Evolutionary conservation across 2,888 invertebrate genomes (phyloP).

Genomic region (Chloromyia formosa): DNA sequence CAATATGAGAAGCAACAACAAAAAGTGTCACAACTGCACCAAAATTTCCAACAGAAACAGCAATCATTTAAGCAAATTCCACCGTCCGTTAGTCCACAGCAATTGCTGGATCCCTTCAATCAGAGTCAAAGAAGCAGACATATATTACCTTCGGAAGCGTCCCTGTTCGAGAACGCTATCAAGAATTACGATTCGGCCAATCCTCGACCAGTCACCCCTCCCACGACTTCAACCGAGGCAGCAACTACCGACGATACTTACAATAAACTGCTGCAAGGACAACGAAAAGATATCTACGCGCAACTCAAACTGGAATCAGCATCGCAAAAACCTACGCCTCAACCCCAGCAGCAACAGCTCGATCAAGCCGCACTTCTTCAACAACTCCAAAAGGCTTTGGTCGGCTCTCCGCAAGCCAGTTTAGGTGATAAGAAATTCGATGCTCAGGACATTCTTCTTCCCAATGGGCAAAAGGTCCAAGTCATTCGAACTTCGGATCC

Average conservation of each 20-base stretch:
- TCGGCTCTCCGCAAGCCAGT: slow-evolving; percentile 73
- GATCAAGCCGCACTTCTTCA: slow-evolving; percentile 77
- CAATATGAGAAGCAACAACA: slow-evolving; percentile 82
- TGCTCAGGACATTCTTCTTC: slow-evolving; percentile 76
- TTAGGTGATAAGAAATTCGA: slow-evolving; percentile 72
- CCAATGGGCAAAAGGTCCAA: slow-evolving; percentile 80
- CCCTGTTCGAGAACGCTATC: slow-evolving; percentile 72
- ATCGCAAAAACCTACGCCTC: slow-evolving; percentile 60
- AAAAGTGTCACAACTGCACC: slow-evolving; percentile 77
- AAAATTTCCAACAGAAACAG: slow-evolving; percentile 75
- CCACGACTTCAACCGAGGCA: slow-evolving; percentile 62
- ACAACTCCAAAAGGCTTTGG: slow-evolving; percentile 77
- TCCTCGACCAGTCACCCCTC: slow-evolving; percentile 73
- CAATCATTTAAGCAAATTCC: slow-evolving; percentile 67
- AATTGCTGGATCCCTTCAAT: slow-evolving; percentile 51
- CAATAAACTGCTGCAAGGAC: slow-evolving; percentile 63
- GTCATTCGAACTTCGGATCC: slow-evolving; percentile 77
- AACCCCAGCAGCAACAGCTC: slow-evolving; percentile 61
- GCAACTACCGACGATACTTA: slow-evolving; percentile 59
- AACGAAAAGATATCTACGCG: slow-evolving; percentile 69
- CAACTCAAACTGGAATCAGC: slow-evolving; percentile 68
- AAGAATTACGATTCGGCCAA: slow-evolving; percentile 74
- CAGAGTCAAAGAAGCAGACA: slow-evolving; percentile 61
- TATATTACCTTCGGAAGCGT: slow-evolving; percentile 71
- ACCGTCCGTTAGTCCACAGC: slow-evolving; percentile 10